A percentile compares a stretch with the other conserved stretches of the same genome.
These are phyloP conservation scores for Cydia fagiglandana DNA, from an alignment of 1,140 invertebrate genomes.

Conservation along the genomic window DNA sequence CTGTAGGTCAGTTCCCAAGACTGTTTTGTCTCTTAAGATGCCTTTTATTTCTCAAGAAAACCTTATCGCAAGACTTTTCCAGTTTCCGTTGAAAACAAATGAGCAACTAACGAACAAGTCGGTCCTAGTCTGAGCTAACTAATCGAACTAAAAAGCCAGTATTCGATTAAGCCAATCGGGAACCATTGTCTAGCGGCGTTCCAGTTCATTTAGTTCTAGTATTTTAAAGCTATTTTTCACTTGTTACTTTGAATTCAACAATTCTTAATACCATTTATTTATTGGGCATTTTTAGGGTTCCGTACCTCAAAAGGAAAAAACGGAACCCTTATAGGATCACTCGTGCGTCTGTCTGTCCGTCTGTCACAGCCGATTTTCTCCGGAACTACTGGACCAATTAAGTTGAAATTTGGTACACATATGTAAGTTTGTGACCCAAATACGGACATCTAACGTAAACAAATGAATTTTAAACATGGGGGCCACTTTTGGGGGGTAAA, in stretches of 20 bases:
- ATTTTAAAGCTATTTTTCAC: not conserved
- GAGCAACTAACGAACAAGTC: not conserved
- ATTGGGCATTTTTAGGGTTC: not conserved
- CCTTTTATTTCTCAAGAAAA: not conserved
- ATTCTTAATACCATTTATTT: not conserved
- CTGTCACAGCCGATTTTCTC: no score
- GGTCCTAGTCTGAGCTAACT: not conserved
- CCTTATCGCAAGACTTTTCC: not conserved
- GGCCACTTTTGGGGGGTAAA: no score
- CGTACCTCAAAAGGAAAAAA: no score
- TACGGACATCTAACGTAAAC: no score
- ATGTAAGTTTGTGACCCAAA: no score
- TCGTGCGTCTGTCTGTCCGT: no score
- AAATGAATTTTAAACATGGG: no score
- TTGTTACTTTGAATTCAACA: not conserved
- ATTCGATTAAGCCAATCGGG: constrained; percentile 8
- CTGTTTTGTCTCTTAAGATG: no score
- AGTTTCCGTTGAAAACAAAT: constrained; percentile 5
- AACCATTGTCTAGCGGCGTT: not conserved
- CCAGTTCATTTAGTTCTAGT: not conserved
- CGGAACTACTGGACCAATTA: no score
- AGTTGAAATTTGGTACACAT: no score
- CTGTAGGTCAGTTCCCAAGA: no score
- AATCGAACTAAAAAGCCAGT: not conserved
- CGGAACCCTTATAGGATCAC: no score